These are phyloP conservation scores for Lordiphosa stackelbergi DNA, from an alignment of 1,140 invertebrate species.

Conservation along the genomic window DNA sequence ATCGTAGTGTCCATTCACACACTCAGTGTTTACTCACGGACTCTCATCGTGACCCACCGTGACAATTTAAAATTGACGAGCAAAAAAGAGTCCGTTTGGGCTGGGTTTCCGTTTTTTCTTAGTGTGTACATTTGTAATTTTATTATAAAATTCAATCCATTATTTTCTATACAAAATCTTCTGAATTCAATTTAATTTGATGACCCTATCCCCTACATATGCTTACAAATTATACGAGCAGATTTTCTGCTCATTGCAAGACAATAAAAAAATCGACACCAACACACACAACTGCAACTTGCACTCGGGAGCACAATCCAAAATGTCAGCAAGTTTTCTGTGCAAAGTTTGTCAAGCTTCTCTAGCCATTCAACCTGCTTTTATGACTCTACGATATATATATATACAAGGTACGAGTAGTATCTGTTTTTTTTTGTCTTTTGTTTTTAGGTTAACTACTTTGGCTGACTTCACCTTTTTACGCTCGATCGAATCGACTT, in stretches of 20 bases:
- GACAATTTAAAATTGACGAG: too few species aligned
- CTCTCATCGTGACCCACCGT: too few species aligned
- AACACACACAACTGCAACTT: slow-evolving; percentile 32
- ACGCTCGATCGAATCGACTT: slow-evolving; percentile 44
- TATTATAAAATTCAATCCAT: too few species aligned
- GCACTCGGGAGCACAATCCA: slow-evolving; percentile 42
- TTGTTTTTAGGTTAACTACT: slow-evolving; percentile 66
- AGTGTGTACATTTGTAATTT: too few species aligned
- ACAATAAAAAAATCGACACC: slow-evolving; percentile 15
- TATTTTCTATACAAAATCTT: too few species aligned
- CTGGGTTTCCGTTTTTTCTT: too few species aligned
- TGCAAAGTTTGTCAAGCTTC: slow-evolving; percentile 31
- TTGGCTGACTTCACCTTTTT: slow-evolving; percentile 69
- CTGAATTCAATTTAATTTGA: too few species aligned
- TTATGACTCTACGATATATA: slow-evolving; percentile 10
- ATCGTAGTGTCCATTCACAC: too few species aligned
- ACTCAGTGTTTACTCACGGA: too few species aligned
- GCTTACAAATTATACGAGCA: slow-evolving; percentile 1
- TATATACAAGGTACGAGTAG: too few species aligned
- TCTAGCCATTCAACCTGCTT: slow-evolving; percentile 20
- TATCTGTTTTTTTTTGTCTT: slow-evolving; percentile 19
- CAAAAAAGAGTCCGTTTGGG: too few species aligned
- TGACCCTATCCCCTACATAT: slow-evolving; percentile 6
- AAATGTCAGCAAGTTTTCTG: slow-evolving; percentile 67
- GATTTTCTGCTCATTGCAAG: too few species aligned